Evolutionary conservation across 2,888 invertebrate genomes (phyloP), one percentile per base, ranked within the genome.

Genomic region (Polylopha cassiicola): DNA sequence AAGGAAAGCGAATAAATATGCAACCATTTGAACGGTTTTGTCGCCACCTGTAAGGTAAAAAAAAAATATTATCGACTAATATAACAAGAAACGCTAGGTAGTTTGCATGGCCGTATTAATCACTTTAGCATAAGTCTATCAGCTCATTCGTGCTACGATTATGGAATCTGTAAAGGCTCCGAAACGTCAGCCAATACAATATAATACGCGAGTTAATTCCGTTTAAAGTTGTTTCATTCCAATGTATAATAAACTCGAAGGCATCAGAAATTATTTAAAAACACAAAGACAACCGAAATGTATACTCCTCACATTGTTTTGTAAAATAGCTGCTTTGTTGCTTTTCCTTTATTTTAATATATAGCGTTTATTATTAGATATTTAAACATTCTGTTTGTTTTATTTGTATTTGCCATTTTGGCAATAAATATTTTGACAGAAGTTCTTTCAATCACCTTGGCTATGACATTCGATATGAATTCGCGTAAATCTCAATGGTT

Each of bases 11-110:
- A 63, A 1, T 30, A 59, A 54, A 36, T 55, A 37, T 37, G 47
- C 21, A 52, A 66, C 37, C 75, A 75, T 75, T 69, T 55, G 67
- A 38, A 39, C 43, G 41, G 39, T 22, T 22, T 44, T 34, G 22
- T 48, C 43, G 45, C 62, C 48, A 55, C 68, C 73, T 75, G 59
- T 4, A 58, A 61, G 22, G 21, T 14, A 23, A 23, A 26, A 11
- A 17, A 17, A 24, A 11, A 24, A 28, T 15, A n/a, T 20, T n/a
- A 27, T 20, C n/a, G 3, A 26, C n/a, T n/a, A n/a, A n/a, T n/a
- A n/a, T n/a, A n/a, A n/a, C n/a, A n/a, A n/a, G n/a, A n/a, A n/a
- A n/a, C n/a, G n/a, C n/a, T n/a, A n/a, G n/a, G n/a, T n/a, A n/a
- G n/a, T n/a, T n/a, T n/a, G n/a, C n/a, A n/a, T n/a, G n/a, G n/a